Base-by-base conservation (phyloP, 1,140 invertebrate genomes). In the Drosophila subpulchrella region DNA sequence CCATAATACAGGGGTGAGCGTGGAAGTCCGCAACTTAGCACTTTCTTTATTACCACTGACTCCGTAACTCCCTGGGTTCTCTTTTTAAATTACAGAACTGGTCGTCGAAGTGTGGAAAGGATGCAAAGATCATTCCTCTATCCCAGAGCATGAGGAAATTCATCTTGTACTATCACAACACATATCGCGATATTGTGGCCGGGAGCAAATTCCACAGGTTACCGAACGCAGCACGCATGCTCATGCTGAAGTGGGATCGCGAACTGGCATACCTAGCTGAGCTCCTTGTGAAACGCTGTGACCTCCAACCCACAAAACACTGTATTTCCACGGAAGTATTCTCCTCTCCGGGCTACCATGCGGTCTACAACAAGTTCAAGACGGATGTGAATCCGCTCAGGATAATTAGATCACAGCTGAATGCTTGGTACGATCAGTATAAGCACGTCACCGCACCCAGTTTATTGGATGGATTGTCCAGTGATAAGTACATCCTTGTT, bases 341-440 rank as follows among this genome's bases (percentile, higher is more conserved):
- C 6, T 13, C 27, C 12, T 12, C 39, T 10, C 55, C 55, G 4
- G 13, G 55, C 3, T 32, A 8, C 4, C 27, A 57, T 32, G 6
- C 12, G 5, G 55, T 20, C 7, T 57, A 46, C 39, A 44, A 46
- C 15, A 44, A 57, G 39, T 57, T 46, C 12, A 57, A 44, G n/a
- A 30, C 3, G 11, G 32, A 32, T 2, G n/a, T 32, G 30, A 8
- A 32, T 20, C 2, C n/a, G 1, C 20, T 12, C 39, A 46, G 27
- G 12, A 20, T 57, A 15, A 6, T 57, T 3, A 30, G 39, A 46
- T 57, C 55, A 0, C 55, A 57, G 27, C 27, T 57, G 6, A 13
- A 46, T 13, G 7, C n/a, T 11, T 57, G 55, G 55, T 57, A 46
- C 39, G 39, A 57, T 17, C 27, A 57, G 39, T 32, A 57, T 1